Base-by-base conservation (phyloP, 2,888 invertebrate species). In the Hyposoter didymator region DNA sequence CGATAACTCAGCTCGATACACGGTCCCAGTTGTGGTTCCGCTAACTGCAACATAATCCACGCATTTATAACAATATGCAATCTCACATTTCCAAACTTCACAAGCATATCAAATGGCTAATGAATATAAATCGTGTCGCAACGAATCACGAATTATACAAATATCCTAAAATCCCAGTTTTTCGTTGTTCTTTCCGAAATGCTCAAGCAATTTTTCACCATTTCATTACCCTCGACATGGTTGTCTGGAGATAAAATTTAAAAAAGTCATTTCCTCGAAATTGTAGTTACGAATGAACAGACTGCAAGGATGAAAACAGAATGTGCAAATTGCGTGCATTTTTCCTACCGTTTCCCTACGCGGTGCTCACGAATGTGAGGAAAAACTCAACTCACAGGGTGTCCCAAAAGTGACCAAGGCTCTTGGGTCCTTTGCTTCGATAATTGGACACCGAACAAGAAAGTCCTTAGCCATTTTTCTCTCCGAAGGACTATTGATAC, bases 11-110 rank as follows among this genome's bases (percentile, higher is more conserved):
- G 88, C 76, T 78, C 87, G 88, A 69, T 89, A 82, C 64, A 88
- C 87, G 86, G 87, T 84, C 73, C 89, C 90, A 87, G 88, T 88
- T 73, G 90, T 90, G 84, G 90, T 87, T 89, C 90, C 90, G 89
- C 90, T 89, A 87, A 90, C 92, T 92, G 88, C 35, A 92, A 92
- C 88, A 90, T 17, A 10, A 45, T 47, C 69, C 28, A 10, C 22
- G 14, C 17, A 59, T 73, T 73, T 59, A 17, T 45, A 22, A 47
- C 22, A 43, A 69, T 47, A 10, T 39, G 10, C 10, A 69, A 28
- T 0, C n/a, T 47, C 32, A 14, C 7, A 17, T 47, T 22, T 14
- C 5, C 12, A 47, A 22, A 45, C 28, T 17, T 45, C 1, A 14
- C 22, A 17, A 28, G 28, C 22, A 0, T 14, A 6, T 17, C 28